These are phyloP conservation scores for Picus viridis DNA, from an alignment of 2,797 vertebrate genomes.

Conservation along the genomic window DNA sequence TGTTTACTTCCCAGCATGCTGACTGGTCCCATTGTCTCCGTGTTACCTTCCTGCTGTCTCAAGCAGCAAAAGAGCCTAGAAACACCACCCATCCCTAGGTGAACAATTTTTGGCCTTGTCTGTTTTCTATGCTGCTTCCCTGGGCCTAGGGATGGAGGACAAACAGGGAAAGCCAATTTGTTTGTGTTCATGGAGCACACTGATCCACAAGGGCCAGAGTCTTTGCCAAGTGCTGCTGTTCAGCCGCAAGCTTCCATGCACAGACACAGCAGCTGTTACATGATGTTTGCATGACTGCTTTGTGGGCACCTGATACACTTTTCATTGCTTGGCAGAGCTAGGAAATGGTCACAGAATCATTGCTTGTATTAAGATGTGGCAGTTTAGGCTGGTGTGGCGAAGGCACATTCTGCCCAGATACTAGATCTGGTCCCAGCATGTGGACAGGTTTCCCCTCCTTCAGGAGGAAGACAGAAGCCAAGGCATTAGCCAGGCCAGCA, in stretches of 20 bases:
- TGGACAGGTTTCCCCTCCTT: too few species aligned
- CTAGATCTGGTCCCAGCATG: too few species aligned
- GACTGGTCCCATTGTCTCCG: neutral
- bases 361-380: neutral
- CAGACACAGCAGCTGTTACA: neutral
- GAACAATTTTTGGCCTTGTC: accelerated
- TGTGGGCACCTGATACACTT: neutral
- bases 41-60: neutral
- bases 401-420: too few species aligned
- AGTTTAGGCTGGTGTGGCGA: too few species aligned
- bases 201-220: accelerated
- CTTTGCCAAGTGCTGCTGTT: neutral
- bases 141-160: neutral
- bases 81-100: accelerated
- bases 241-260: neutral
- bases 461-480: too few species aligned
- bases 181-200: accelerated
- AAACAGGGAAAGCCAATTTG: neutral
- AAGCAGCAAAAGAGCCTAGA: neutral
- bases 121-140: neutral
- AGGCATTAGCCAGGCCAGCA: too few species aligned
- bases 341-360: neutral
- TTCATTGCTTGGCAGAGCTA: neutral
- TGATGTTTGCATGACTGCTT: neutral
- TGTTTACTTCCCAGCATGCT: neutral